A percentile compares a stretch with the other conserved stretches of the same genome.
Evolutionary conservation across 1,140 invertebrate genomes (phyloP).

Genomic region (Cardiocondyla obscurior): DNA sequence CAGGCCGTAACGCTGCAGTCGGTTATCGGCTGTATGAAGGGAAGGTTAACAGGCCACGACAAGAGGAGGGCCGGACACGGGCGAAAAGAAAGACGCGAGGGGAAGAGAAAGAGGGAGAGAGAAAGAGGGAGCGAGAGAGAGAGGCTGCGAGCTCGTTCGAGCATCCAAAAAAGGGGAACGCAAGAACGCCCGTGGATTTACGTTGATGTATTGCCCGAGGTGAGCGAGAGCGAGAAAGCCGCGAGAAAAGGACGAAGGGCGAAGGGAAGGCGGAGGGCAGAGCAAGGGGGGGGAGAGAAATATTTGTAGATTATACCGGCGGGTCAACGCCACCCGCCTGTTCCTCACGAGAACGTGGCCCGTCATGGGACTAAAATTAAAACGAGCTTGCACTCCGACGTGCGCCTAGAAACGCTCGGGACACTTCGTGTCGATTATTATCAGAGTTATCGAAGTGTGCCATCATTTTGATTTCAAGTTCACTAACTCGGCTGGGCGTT

Average conservation of each 20-base stretch:
- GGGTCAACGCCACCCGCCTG: slow-evolving; percentile 78
- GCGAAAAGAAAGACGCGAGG: not conserved
- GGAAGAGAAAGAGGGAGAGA: not conserved
- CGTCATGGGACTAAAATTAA: slow-evolving; percentile 81
- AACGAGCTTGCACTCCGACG: slow-evolving; percentile 72
- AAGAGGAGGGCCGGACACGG: slow-evolving; percentile 23
- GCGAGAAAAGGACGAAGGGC: not conserved
- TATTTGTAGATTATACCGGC: slow-evolving; percentile 78
- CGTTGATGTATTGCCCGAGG: slow-evolving; percentile 72
- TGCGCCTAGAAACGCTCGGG: not conserved
- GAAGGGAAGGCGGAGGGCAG: not conserved
- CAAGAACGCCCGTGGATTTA: slow-evolving; percentile 72
- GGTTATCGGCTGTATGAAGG: slow-evolving; percentile 46
- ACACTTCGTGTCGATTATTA: not conserved
- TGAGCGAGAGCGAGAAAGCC: slow-evolving; percentile 51
- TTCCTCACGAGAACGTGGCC: slow-evolving; percentile 62
- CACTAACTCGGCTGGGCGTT: not conserved
- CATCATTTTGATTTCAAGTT: not conserved
- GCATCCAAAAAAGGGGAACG: slow-evolving; percentile 56
- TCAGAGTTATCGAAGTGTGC: not conserved
- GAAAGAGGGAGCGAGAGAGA: slow-evolving; percentile 28
- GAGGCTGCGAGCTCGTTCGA: slow-evolving; percentile 50
- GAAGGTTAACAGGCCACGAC: slow-evolving; percentile 41
- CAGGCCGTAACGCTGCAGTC: slow-evolving; percentile 46
- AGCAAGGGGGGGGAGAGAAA: slow-evolving; percentile 66